A percentile compares a stretch with the other conserved stretches of the same genome.
Conservation (phyloP, 2,797 vertebrate genomes). For the Picus viridis region DNA sequence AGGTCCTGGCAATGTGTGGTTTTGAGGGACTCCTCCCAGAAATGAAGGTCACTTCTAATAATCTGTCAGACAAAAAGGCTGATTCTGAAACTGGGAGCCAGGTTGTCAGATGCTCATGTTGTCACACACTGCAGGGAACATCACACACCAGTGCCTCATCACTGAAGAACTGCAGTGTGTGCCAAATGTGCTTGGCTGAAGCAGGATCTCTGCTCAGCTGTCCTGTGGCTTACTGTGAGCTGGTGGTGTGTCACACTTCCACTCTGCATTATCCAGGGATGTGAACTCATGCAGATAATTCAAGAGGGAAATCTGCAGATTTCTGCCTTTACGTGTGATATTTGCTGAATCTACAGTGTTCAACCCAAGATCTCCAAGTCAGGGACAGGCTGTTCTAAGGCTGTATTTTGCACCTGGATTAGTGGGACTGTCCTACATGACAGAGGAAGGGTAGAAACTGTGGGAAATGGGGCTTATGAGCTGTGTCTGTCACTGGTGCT, state of each 20-base stretch:
- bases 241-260: background rate
- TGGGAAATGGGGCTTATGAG: background rate
- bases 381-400: background rate
- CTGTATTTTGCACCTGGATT: background rate
- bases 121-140: background rate
- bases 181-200: background rate
- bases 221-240: background rate
- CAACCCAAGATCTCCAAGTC: background rate
- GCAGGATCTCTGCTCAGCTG: background rate
- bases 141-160: background rate
- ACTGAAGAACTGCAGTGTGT: background rate
- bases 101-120: background rate
- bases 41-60: background rate
- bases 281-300: background rate
- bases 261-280: background rate
- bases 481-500: accelerated
- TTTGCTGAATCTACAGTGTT: background rate
- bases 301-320: background rate
- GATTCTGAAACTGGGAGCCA: background rate
- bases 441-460: background rate
- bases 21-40: background rate
- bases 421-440: background rate
- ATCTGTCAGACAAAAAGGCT: background rate
- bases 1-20: background rate
- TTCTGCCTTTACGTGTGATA: background rate